Evolutionary conservation across 1,140 invertebrate genomes (phyloP), one percentile per base, ranked within the genome.

Genomic region (Wiebesia pumilae): DNA sequence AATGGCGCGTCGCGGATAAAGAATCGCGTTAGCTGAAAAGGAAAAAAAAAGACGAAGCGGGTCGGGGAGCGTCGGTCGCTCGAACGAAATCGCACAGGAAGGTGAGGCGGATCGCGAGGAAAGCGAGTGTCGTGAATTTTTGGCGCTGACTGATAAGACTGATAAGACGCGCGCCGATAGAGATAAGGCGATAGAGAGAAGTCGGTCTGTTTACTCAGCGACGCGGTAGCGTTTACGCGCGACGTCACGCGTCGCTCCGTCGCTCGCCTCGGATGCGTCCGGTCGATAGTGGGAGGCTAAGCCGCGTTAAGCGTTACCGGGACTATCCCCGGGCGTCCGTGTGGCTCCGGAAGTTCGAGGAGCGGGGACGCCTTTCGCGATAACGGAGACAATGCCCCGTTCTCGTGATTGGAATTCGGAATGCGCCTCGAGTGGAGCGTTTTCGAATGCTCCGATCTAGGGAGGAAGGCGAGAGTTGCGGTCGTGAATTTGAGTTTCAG

Each of bases 321-420:
- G 7, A n/a, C n/a, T 6, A 54, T 54, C 10, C 7, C 9, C 65
- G 65, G 16, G 3, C 30, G 65, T 16, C 30, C 12, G 65, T 7
- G 65, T 33, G 65, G 65, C 30, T 33, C 65, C 65, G n/a, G 65
- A 69, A 69, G 65, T 16, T 14, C 30, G 30, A 33, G 78, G 6
- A 47, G 14, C 43, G 6, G 3, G 43, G 19, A 33, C 38, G 16
- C 12, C 80, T 43, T 67, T 40, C 67, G n/a, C 43, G 67, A 73
- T 73, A 83, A 73, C 67, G 81, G 81, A 54, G 69, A 83, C 67
- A 83, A 83, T 83, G 67, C n/a, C 12, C 33, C 69, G 69, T 19
- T 38, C 69, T 14, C 69, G 69, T 24, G 27, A 54, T 54, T 14
- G 7, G 19, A 54, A 54, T 54, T 54, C 19, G 19, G 19, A 14